These are phyloP conservation scores for Leuciscus waleckii DNA, from an alignment of 2,797 vertebrate genomes.

Conservation along the genomic window DNA sequence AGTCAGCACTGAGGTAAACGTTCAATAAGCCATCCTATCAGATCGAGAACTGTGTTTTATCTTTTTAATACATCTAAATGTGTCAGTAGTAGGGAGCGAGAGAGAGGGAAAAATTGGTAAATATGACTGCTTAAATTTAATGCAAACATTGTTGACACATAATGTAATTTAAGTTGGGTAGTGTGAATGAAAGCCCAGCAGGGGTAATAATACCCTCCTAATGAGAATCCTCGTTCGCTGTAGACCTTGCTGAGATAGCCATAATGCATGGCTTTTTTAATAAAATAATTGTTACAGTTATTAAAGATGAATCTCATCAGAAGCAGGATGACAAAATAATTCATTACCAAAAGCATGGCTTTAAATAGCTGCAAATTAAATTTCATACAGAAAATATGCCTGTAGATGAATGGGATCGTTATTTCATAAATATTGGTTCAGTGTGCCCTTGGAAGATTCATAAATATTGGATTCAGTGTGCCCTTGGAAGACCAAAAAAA, in stretches of 20 bases:
- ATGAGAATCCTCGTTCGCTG: slow-evolving; percentile 81
- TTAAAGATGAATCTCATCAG: slow-evolving; percentile 87
- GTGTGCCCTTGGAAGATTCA: slow-evolving; percentile 75
- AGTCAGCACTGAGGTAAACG: slow-evolving; percentile 71
- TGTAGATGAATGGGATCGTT: slow-evolving; percentile 76
- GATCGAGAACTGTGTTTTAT: slow-evolving; percentile 72
- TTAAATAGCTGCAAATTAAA: slow-evolving; percentile 85
- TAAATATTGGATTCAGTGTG: slow-evolving; percentile 77
- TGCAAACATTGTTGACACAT: slow-evolving; percentile 84
- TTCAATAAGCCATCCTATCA: slow-evolving; percentile 74
- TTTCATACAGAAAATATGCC: slow-evolving; percentile 73
- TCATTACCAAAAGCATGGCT: slow-evolving; percentile 81
- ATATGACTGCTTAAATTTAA: slow-evolving; percentile 80
- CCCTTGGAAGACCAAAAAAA: slow-evolving; percentile 72
- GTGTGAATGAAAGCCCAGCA: slow-evolving; percentile 76
- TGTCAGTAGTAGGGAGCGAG: slow-evolving; percentile 66
- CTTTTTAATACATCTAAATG: slow-evolving; percentile 78
- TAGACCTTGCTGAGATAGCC: slow-evolving; percentile 78
- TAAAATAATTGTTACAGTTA: slow-evolving; percentile 87
- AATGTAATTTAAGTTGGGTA: slow-evolving; percentile 79
- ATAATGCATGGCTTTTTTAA: slow-evolving; percentile 82
- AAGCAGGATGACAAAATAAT: slow-evolving; percentile 84
- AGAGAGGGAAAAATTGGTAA: slow-evolving; percentile 68
- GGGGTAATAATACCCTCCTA: slow-evolving; percentile 82
- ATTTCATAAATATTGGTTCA: slow-evolving; percentile 78